Evolutionary conservation across 2,113 vertebrate species (phyloP).

Genomic region (Hymenochirus boettgeri): DNA sequence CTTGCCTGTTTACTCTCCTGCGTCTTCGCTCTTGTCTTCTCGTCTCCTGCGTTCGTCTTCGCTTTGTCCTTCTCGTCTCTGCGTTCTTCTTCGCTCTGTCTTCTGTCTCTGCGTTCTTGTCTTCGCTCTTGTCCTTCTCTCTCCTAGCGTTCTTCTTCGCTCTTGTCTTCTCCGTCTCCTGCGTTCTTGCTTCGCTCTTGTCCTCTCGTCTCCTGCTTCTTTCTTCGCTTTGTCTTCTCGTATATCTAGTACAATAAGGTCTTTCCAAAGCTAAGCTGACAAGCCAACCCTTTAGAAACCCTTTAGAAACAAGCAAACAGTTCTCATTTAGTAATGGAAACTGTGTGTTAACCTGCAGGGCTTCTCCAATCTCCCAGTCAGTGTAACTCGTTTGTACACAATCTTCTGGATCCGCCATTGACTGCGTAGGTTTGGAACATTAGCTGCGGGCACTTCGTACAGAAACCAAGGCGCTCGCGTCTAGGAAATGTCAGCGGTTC

Average conservation of each 20-base stretch:
- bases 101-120: no score
- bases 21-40: no score
- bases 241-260: no score
- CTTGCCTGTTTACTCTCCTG: no score
- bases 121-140: neutral
- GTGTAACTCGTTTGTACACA: neutral
- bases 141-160: no score
- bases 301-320: neutral
- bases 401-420: neutral
- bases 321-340: conserved; percentile 12
- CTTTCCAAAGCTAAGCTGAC: neutral
- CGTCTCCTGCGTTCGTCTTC: no score
- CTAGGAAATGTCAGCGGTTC: conserved; percentile 13
- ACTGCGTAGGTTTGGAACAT: neutral
- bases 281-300: conserved; percentile 4
- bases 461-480: neutral
- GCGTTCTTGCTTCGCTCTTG: neutral
- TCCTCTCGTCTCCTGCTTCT: no score
- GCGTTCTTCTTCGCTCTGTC: neutral
- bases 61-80: no score
- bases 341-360: neutral
- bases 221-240: conserved; percentile 20
- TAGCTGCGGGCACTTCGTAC: neutral
- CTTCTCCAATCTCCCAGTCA: neutral
- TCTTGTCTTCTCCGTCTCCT: no score